Evolutionary conservation across 2,113 vertebrate species (phyloP), one percentile per base, ranked within the genome.

Genomic region (Henicopernis longicauda): DNA sequence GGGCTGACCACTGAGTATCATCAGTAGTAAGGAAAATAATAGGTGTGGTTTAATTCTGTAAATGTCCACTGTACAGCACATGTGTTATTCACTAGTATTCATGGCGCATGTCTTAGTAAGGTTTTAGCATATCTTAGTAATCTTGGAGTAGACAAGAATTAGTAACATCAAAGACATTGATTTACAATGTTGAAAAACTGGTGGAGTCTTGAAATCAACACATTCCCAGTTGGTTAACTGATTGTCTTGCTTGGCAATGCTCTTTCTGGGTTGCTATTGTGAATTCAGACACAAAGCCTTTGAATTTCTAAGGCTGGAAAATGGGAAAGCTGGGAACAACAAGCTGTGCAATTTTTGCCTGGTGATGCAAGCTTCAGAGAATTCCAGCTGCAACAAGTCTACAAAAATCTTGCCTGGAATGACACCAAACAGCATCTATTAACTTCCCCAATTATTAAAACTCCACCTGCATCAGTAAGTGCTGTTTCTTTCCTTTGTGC

Each of bases 241-340:
- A 22, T 49, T 81, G 63, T 69, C 76, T 93, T 93, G 25, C 16
- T 86, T 92, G 47, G 36, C 66, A 93, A 16, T 84, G 38, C 23
- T 54, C 9, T 65, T 76, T 63, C 25, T 73, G 18, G 7, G 8
- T 82, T 92, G 50, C 16, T 92, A 29, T 81, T 87, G 67, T 71
- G 38, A 57, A 91, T 89, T 93, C 61, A 87, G 72, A 77, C 16
- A 74, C 13, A 91, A 94, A 90, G 36, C 26, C 38, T 90, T 76
- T 90, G 57, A 90, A 88, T 90, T 94, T 88, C 71, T 86, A 74
- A 58, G 40, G 14, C 29, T 83, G 69, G 54, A 92, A 91, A 95
- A 86, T 63, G 38, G 31, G 34, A 77, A 23, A 82, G 42, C 44
- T 70, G 71, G 45, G 54, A 90, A 93, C 79, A 92, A 92, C 88